Base-by-base conservation (phyloP, 2,113 vertebrate genomes). In the Alces alces region DNA sequence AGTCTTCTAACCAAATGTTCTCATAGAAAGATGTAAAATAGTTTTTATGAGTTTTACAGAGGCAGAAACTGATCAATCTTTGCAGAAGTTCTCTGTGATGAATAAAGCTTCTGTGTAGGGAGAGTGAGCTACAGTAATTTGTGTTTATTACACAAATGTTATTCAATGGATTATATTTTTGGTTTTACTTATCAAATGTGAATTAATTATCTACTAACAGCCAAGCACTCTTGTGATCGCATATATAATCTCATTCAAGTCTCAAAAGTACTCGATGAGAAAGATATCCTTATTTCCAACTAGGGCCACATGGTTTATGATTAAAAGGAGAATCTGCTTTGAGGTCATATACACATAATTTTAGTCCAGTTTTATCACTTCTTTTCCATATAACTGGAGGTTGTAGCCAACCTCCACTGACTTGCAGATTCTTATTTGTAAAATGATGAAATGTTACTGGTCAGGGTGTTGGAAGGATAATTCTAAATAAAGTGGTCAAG, bases 1-100 rank as follows among this genome's bases (percentile, higher is more conserved):
- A 88, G 57, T 76, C 23, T 93, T 70, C 47, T 96, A 95, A 78
- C 84, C 91, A 97, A 98, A 90, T 93, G 89, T 89, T 97, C 84
- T 86, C 97, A 93, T 92, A 95, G 52, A 94, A 97, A 98, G 83
- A 96, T 95, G 61, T 93, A 97, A 97, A 98, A 95, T 88, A 76
- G 80, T 54, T 88, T 70, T 94, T 97, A 91, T 60, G 97, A 96
- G 95, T 7, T 36, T 70, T 95, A 80, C 27, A n/a, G 80, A 79
- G 88, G 6, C 76, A 93, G 27, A 89, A 92, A 45, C 45, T 58
- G 86, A 97, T 98, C 86, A 91, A 61, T 95, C 78, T 97, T 79
- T 92, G 64, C 60, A 91, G 87, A 82, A 50, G n/a, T 33, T 84
- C 43, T 97, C 43, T 85, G 52, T 92, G 50, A 80, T 36, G 87